Base-by-base conservation (phyloP, 2,113 vertebrate genomes). In the Lathamus discolor region DNA sequence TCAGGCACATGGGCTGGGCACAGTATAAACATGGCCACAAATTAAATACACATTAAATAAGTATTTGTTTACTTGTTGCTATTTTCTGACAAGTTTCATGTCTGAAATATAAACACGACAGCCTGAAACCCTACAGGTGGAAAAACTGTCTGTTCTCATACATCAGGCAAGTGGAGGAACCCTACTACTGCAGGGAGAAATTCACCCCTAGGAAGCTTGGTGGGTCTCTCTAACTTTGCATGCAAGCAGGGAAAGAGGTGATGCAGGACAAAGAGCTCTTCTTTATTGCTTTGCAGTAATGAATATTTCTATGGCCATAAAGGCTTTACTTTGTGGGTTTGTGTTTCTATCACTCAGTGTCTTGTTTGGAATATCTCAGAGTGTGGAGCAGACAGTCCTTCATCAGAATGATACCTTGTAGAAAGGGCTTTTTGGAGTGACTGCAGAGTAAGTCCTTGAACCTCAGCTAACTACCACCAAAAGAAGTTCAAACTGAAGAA, bases 341-440 rank as follows among this genome's bases (percentile, higher is more conserved):
- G 24, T 66, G 39, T 48, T 88, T 11, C 8, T 39, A 0, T 17
- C n/a, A 33, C n/a, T 73, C 41, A 31, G 16, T 13, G 29, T 43
- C 70, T 17, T 68, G n/a, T 52, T 54, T 28, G 62, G 79, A 86
- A n/a, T 69, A 1, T n/a, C n/a, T 55, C 11, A 28, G 13, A 52
- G 13, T 2, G 6, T 55, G 82, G 46, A 43, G 19, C 44, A 78
- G 27, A 16, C 22, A 75, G 66, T 15, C 41, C n/a, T 82, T 67
- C 13, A 13, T 23, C 62, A 63, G 35, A 24, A 61, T 14, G 7
- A 7, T 6, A 23, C 10, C 16, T 5, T 2, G 2, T 0, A 33
- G 62, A 44, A 80, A 59, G 33, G 12, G 13, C 11, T 77, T 10
- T 82, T 86, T 28, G 78, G n/a, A 69, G 57, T 25, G 79, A 48